These are phyloP conservation scores for Calycopis cecrops DNA, from an alignment of 1,140 invertebrate genomes.

Conservation along the genomic window DNA sequence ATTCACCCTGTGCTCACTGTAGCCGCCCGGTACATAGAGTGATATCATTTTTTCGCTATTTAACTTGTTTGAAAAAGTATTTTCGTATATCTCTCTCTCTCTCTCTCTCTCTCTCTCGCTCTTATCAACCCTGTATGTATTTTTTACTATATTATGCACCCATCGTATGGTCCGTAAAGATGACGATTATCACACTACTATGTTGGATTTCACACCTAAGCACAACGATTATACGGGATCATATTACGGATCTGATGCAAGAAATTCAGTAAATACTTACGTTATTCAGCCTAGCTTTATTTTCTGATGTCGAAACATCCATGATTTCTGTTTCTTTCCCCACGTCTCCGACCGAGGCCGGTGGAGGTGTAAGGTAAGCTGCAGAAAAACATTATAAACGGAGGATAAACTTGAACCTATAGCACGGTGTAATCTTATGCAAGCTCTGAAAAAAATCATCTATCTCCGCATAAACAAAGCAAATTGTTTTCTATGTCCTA, in stretches of 20 bases:
- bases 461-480: conserved; percentile 18
- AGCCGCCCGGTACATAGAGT: no score
- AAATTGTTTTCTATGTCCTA: conserved; percentile 14
- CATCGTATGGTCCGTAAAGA: no score
- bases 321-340: conserved; percentile 40
- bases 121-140: no score
- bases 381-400: conserved; percentile 38
- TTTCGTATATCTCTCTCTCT: no score
- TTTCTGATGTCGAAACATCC: conserved; percentile 34
- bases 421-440: conserved; percentile 17
- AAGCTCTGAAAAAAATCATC: conserved; percentile 37
- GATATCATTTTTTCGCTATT: no score
- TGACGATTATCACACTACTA: no score
- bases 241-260: not conserved
- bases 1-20: no score
- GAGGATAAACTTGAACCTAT: conserved; percentile 41
- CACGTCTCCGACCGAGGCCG: conserved; percentile 17
- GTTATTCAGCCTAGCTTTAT: conserved; percentile 32
- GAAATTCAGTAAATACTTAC: conserved; percentile 19
- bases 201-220: no score
- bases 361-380: conserved; percentile 35
- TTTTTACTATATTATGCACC: no score
- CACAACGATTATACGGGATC: no score
- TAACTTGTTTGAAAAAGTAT: no score
- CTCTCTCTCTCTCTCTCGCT: no score